Base-by-base conservation (phyloP, 2,797 vertebrate species). In the Buceros bicornis region DNA sequence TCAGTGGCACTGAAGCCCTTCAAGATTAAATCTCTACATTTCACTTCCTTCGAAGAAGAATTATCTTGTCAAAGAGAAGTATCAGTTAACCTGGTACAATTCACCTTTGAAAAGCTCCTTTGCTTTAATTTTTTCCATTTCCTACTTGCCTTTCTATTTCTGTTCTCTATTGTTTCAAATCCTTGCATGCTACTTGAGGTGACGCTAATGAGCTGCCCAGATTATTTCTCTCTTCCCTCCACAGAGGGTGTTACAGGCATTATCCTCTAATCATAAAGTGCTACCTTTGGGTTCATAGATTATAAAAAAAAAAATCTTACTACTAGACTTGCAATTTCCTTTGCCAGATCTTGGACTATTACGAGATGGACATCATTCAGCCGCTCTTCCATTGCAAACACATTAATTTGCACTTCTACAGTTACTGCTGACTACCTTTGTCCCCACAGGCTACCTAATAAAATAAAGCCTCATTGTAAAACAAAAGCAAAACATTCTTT, bases 271-370 rank as follows among this genome's bases (percentile, higher is more conserved):
- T 58, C 61, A 87, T 37, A 73, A 91, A 91, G n/a, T 47, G 21
- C 47, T 88, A 47, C 56, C 51, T 94, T 73, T 64, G 47, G 88
- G 54, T 90, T 90, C 58, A 82, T 9, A 80, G 77, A 77, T 81
- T 90, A 94, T 65, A 73, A 93, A 93, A 89, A 96, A 80, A 57
- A 89, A 96, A 80, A 57, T 48, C 48, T 82, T 91, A 76, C 57
- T 71, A 87, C n/a, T 60, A 91, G 84, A 95, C 84, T 61, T 72
- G 61, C 58, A 91, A 89, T 93, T 94, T 96, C 87, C 90, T 89
- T 61, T 74, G 58, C 26, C 69, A 19, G 50, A 47, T 83, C 91
- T 87, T 70, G 16, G 50, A 62, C 53, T 92, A 24, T 85, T 93
- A 89, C 26, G 60, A 91, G 42, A 83, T 61, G 67, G 81, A 87